A percentile compares a stretch with the other conserved stretches of the same genome.
Conservation (phyloP, 1,140 invertebrate genomes). For the Plodia interpunctella region DNA sequence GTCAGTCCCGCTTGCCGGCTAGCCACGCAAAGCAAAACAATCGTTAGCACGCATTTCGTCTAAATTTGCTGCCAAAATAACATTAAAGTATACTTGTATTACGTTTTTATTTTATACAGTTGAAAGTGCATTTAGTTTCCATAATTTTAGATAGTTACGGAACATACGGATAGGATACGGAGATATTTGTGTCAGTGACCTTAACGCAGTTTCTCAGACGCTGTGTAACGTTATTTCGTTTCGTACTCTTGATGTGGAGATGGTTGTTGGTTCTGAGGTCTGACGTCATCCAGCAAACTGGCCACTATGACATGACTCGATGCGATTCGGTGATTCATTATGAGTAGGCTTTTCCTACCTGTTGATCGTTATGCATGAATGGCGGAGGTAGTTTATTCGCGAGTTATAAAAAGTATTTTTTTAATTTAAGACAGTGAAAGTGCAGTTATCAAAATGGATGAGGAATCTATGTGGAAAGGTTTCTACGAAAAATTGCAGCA, state of each 20-base stretch:
- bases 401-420: too few species aligned
- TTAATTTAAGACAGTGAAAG: conserved; percentile 6
- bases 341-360: background rate
- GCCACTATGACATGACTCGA: conserved; percentile 48
- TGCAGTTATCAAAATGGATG: conserved; percentile 68
- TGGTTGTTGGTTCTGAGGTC: conserved; percentile 31
- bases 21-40: conserved; percentile 42
- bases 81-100: background rate
- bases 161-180: background rate
- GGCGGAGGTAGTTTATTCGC: conserved; percentile 1
- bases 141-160: too few species aligned
- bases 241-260: conserved; percentile 26
- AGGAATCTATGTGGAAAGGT: conserved; percentile 85
- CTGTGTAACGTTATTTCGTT: conserved; percentile 25
- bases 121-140: background rate
- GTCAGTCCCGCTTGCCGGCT: conserved; percentile 46
- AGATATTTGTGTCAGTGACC: conserved; percentile 27
- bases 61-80: conserved; percentile 5
- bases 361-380: background rate
- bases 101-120: background rate
- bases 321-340: conserved; percentile 53
- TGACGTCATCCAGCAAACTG: conserved; percentile 57
- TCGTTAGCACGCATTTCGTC: conserved; percentile 22
- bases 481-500: conserved; percentile 81
- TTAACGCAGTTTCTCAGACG: conserved; percentile 9